Conservation (phyloP, 2,797 vertebrate species). For the Picus viridis region DNA sequence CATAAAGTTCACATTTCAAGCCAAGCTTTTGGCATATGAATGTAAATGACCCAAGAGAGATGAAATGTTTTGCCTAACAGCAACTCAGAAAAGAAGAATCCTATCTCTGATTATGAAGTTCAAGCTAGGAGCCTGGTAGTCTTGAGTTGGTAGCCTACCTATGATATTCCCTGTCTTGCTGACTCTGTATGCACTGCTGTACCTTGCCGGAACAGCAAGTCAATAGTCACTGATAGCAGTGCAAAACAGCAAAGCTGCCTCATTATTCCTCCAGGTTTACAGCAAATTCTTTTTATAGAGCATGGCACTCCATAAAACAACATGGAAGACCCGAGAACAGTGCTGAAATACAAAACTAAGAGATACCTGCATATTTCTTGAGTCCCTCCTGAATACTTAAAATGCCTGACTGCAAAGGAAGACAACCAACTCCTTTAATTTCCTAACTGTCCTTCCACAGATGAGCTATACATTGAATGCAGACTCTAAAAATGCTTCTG, state of each 20-base stretch:
- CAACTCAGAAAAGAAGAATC: background rate
- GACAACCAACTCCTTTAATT: background rate
- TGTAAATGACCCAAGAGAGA: background rate
- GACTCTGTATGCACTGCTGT: background rate
- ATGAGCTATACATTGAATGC: background rate
- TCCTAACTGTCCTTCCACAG: background rate
- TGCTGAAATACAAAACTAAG: background rate
- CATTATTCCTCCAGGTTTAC: background rate
- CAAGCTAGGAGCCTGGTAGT: background rate
- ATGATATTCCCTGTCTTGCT: background rate
- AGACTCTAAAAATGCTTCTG: background rate
- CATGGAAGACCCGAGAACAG: background rate
- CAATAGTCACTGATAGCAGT: background rate
- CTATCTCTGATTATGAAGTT: background rate
- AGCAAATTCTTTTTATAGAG: background rate
- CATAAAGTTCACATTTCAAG: background rate
- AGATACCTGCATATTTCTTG: background rate
- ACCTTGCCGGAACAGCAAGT: background rate
- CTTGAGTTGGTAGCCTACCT: background rate
- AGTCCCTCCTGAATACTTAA: background rate
- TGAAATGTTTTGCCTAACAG: background rate
- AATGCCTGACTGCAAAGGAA: background rate
- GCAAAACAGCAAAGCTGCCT: background rate
- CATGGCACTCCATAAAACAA: background rate
- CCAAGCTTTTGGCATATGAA: background rate